Evolutionary conservation across 1,140 invertebrate genomes (phyloP).

Genomic region (Drosophila jambulina): DNA sequence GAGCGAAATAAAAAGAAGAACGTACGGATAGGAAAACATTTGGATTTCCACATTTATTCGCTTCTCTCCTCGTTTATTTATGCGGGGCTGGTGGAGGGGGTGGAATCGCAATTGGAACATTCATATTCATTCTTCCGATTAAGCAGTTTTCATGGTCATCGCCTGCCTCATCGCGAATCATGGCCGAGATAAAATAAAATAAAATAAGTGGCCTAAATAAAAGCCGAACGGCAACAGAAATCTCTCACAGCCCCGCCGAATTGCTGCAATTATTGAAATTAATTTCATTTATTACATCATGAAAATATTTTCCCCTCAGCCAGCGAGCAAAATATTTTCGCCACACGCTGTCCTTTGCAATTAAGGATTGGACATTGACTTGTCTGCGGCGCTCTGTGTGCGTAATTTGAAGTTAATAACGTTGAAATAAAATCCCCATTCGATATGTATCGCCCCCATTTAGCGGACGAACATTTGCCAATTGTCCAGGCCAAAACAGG

Average conservation of each 20-base stretch:
- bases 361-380: conserved; percentile 59
- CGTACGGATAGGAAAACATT: conserved; percentile 56
- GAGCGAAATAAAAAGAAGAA: conserved; percentile 38
- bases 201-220: conserved; percentile 83
- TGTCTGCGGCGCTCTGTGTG: conserved; percentile 26
- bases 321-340: conserved; percentile 57
- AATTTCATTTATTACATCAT: conserved; percentile 83
- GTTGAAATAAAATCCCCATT: conserved; percentile 66
- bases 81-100: conserved; percentile 27
- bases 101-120: conserved; percentile 44
- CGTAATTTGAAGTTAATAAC: conserved; percentile 78
- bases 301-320: conserved; percentile 56
- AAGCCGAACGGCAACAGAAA: conserved; percentile 14
- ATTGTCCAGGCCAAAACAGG: conserved; percentile 34
- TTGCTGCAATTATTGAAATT: conserved; percentile 80
- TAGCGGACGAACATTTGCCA: conserved; percentile 30
- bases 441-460: conserved; percentile 52
- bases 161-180: conserved; percentile 41
- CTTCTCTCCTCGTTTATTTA: conserved; percentile 61
- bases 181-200: conserved; percentile 69
- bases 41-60: conserved; percentile 69
- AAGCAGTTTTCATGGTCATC: conserved; percentile 82
- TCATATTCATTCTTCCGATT: conserved; percentile 82
- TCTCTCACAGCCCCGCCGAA: conserved; percentile 42
- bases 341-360: conserved; percentile 73